Percentiles rank a stretch among this genome's conserved stretches.
Conservation (phyloP, 2,888 invertebrate genomes). For the Melanostoma scalare region DNA sequence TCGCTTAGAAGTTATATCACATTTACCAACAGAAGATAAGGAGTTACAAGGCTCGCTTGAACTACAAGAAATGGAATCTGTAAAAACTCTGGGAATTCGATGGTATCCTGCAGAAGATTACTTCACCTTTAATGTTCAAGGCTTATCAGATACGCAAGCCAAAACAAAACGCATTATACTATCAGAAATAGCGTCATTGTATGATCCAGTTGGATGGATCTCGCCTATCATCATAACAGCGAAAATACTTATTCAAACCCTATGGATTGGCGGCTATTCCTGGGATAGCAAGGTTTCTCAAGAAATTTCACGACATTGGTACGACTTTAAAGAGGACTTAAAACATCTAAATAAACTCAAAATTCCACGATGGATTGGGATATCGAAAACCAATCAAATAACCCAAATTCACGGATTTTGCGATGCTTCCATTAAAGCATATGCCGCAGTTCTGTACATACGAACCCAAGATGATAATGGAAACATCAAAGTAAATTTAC, state of each 20-base stretch:
- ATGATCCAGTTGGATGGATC: conserved; percentile 2
- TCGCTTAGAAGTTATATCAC: neutral
- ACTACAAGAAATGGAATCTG: neutral
- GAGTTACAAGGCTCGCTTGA: neutral
- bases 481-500: neutral
- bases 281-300: neutral
- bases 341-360: neutral
- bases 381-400: neutral
- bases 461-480: neutral
- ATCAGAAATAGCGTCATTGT: conserved; percentile 2
- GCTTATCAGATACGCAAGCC: neutral
- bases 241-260: neutral
- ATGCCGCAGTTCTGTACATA: neutral
- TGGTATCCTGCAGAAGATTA: neutral
- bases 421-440: neutral
- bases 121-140: conserved; percentile 8
- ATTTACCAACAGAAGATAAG: neutral
- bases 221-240: conserved; percentile 3
- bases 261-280: conserved; percentile 3
- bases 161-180: neutral
- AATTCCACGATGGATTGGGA: conserved; percentile 5
- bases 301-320: neutral
- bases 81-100: conserved; percentile 1
- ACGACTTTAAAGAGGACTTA: neutral
- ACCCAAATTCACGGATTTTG: conserved; percentile 2